Percentiles rank a stretch among this genome's conserved stretches.
Conservation (phyloP, 2,888 invertebrate species). For the Hymenopus coronatus region DNA sequence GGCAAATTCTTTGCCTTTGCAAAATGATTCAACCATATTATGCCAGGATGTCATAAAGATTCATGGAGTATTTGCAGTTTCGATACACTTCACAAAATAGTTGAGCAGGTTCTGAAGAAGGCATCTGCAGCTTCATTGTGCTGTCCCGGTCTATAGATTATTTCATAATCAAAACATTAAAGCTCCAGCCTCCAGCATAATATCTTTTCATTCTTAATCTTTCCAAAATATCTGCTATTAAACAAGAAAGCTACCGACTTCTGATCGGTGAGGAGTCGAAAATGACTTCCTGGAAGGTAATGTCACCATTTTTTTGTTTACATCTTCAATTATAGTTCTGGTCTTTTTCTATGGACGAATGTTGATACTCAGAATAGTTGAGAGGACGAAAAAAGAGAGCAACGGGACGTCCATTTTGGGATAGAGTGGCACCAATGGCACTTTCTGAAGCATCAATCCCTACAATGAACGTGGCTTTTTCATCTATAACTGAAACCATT, state of each 20-base stretch:
- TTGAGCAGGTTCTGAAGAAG: neutral
- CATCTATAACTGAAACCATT: too few relatives aligned
- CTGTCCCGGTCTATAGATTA: neutral
- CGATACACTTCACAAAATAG: neutral
- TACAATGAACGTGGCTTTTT: too few relatives aligned
- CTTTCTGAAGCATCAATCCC: too few relatives aligned
- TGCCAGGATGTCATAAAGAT: neutral
- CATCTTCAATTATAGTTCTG: neutral
- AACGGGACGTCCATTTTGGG: slow-evolving; percentile 28
- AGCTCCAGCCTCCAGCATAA: too few relatives aligned
- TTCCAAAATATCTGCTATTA: neutral
- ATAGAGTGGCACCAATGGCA: slow-evolving; percentile 28
- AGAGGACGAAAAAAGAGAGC: neutral
- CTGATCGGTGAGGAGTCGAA: neutral
- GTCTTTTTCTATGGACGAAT: slow-evolving; percentile 2
- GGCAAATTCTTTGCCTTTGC: neutral
- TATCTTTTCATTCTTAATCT: slow-evolving; percentile 4
- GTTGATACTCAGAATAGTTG: neutral
- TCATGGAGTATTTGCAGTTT: neutral
- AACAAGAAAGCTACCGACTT: neutral
- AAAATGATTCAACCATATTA: neutral
- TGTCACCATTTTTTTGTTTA: too few relatives aligned
- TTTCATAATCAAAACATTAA: neutral
- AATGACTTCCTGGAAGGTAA: too few relatives aligned
- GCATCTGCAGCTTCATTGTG: neutral